A percentile compares a stretch with the other conserved stretches of the same genome.
Conservation (phyloP, 2,888 invertebrate genomes). For the Cephus sareptanus region DNA sequence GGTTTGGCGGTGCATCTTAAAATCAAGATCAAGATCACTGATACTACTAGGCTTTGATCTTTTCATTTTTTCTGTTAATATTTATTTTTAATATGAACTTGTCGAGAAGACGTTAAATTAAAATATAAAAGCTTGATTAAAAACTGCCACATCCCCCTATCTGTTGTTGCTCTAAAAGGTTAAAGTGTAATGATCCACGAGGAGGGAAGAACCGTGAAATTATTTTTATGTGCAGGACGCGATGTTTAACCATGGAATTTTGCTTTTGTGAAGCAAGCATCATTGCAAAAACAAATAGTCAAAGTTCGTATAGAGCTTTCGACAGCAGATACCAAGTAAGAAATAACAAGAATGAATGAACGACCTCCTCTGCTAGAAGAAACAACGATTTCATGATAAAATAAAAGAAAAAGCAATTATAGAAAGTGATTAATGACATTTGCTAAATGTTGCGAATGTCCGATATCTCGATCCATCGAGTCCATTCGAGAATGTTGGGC, state of each 20-base stretch:
- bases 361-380: constrained; percentile 20
- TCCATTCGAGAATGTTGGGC: not conserved
- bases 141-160: too few species aligned
- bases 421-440: not conserved
- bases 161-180: not conserved
- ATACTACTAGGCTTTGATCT: not conserved
- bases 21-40: not conserved
- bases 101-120: too few species aligned
- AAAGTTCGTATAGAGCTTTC: not conserved
- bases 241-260: not conserved
- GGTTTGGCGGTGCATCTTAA: not conserved
- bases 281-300: not conserved
- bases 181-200: not conserved
- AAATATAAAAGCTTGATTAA: too few species aligned
- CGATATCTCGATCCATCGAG: not conserved
- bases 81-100: too few species aligned
- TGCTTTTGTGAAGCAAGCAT: not conserved
- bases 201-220: not conserved
- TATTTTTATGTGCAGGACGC: not conserved
- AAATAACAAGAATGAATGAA: not conserved
- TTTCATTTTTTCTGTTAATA: too few species aligned
- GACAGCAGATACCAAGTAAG: not conserved
- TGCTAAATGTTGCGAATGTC: not conserved
- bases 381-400: constrained; percentile 30
- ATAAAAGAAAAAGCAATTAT: not conserved